phyloP scores from a whole-genome alignment of 2,113 vertebrate genomes.

The Plecturocebus donacophilus region DNA sequence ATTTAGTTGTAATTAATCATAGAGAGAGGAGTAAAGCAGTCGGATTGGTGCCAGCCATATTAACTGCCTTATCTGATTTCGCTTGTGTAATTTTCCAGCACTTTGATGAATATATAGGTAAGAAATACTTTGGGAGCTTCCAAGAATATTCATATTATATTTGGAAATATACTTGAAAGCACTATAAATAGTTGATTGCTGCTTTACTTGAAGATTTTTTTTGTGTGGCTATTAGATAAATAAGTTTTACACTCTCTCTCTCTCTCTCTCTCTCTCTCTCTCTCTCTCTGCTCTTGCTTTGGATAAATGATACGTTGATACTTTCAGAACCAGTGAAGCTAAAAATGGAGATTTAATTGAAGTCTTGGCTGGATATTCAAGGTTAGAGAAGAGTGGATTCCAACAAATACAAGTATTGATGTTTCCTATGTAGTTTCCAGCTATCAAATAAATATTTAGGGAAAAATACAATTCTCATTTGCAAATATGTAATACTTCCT shows the following conservation, averaged over 20 bases:
- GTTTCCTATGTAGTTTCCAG: neutral
- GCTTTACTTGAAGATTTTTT: neutral
- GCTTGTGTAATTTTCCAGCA: constrained; percentile 83
- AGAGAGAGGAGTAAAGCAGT: constrained; percentile 83
- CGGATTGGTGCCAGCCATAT: constrained; percentile 81
- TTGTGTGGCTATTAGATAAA: neutral
- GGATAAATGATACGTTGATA: neutral
- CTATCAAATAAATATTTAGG: constrained; percentile 36
- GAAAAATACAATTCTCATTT: constrained; percentile 21
- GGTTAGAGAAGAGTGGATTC: neutral
- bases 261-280: too few relatives aligned
- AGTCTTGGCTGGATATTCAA: neutral
- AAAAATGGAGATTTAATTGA: constrained; percentile 43
- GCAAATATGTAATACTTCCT: constrained; percentile 40
- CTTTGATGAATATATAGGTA: constrained; percentile 78
- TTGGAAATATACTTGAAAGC: constrained; percentile 48
- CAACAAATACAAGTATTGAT: constrained; percentile 13
- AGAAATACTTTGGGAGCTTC: constrained; percentile 63
- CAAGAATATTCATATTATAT: constrained; percentile 50
- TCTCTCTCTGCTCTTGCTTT: neutral
- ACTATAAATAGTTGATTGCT: constrained; percentile 58
- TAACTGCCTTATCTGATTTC: constrained; percentile 85
- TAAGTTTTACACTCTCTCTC: neutral
- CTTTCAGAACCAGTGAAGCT: constrained; percentile 16
- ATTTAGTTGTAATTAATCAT: constrained; percentile 89